Base-by-base conservation (phyloP, 2,113 vertebrate genomes). In the Phrynosoma blainvillii region DNA sequence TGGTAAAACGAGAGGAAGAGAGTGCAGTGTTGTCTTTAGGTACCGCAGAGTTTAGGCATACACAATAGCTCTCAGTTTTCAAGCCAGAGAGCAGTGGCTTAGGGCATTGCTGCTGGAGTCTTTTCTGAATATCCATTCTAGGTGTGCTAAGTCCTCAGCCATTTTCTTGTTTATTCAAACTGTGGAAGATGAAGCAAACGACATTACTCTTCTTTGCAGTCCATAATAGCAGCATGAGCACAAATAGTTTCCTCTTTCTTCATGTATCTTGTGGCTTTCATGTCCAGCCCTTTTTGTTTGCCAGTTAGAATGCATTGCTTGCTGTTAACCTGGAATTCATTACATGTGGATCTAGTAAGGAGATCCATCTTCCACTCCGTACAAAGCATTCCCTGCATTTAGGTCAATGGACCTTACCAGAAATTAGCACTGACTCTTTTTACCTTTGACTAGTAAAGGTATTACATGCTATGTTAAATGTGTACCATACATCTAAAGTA, bases 161-260 rank as follows among this genome's bases (percentile, higher is more conserved):
- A 85, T 40, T 42, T 62, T 20, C 54, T 65, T 76, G 42, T 42
- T 66, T 66, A 66, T 30, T 65, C 40, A 78, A 30, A n/a, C 2
- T 8, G 27, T 32, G 14, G 21, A n/a, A 10, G 42, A 70, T 21
- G 27, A 73, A 32, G 4, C 1, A 30, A 27, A 84, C 21, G 8
- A 4, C 3, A 40, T 85, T 73, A 78, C 36, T 2, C 5, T 79
- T 79, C 40, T 30, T 0, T 0, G 0, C 79, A 52, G 18, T 3
- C 40, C n/a, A 83, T 70, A 47, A n/a, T 88, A 75, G 74, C 0
- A 0, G 71, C 52, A 7, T 68, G 47, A 36, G 74, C 36, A 4
- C 20, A 42, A 76, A 23, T 16, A 56, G 27, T 27, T 36, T 14
- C 62, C 84, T 11, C 47, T 16, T 82, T 23, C 8, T 66, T 42